Base-by-base conservation (phyloP, 2,888 invertebrate species). In the Xylota sylvarum region DNA sequence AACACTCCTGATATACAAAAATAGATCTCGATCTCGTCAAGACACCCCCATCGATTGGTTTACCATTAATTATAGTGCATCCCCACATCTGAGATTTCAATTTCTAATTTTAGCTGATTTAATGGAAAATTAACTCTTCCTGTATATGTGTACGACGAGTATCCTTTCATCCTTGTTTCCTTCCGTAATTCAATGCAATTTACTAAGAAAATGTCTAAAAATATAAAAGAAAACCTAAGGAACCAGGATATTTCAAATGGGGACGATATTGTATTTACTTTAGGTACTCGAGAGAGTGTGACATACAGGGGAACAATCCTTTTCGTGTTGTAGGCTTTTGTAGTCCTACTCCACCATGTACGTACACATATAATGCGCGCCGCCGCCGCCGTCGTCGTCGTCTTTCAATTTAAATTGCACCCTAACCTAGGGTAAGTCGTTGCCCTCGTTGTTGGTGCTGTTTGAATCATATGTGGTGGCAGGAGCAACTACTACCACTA, bases 61-160 rank as follows among this genome's bases (percentile, higher is more conserved):
- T 77, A 14, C 46, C 72, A 85, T 85, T 81, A 74, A 81, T 85
- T 65, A 80, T 56, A 12, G n/a, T 37, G 6, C 3, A 35, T 72
- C 81, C 60, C 70, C 80, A 23, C 23, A 80, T 76, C 81, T 10
- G 43, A 55, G 70, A 62, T 74, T 82, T 73, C 43, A n/a, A 80
- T 84, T 76, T 81, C 76, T 76, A 81, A 81, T 72, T 85, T 81
- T 74, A 80, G 70, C 50, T 35, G 73, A 85, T 81, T 85, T 76
- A 67, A 85, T 64, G 85, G 80, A 72, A 85, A 85, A 85, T 85
- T 85, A 85, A 85, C 81, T 85, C 85, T 81, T 85, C 85, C 85
- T 80, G 79, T 56, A n/a, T 43, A 6, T 14, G 19, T 35, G 7
- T n/a, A n/a, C n/a, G n/a, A 14, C 10, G 23, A 46, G n/a, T 70